Percentiles rank a stretch among this genome's conserved stretches.
phyloP scores from a whole-genome alignment of 2,888 invertebrate genomes.

The Netelia virgata region DNA sequence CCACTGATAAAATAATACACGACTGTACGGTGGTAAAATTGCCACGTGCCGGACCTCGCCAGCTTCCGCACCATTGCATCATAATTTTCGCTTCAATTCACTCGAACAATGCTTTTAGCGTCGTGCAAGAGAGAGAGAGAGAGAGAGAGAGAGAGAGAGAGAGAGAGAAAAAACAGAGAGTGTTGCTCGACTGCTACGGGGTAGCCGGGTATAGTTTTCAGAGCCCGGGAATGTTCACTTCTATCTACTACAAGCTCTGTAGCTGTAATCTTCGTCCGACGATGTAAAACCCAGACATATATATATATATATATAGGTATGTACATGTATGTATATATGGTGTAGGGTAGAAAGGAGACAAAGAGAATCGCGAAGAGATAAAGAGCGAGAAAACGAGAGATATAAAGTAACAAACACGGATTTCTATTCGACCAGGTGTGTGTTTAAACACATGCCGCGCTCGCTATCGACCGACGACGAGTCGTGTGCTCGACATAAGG shows the following conservation, averaged over 20 bases:
- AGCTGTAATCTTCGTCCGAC: conserved; percentile 54
- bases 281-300: conserved; percentile 30
- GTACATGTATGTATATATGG: background rate
- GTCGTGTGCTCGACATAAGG: conserved; percentile 16
- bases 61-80: conserved; percentile 57
- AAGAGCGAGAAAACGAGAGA: conserved; percentile 61
- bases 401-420: conserved; percentile 44
- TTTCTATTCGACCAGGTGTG: conserved; percentile 60
- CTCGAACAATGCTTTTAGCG: conserved; percentile 60
- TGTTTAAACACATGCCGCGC: conserved; percentile 38
- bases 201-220: background rate
- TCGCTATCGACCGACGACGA: conserved; percentile 53
- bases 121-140: conserved; percentile 1
- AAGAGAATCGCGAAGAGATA: conserved; percentile 47
- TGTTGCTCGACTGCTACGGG: conserved; percentile 10
- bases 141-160: background rate
- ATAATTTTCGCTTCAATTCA: conserved; percentile 61
- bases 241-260: conserved; percentile 16
- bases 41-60: conserved; percentile 22
- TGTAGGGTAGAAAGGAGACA: background rate
- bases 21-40: background rate
- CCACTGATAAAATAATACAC: background rate
- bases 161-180: background rate
- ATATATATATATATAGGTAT: background rate
- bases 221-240: conserved; percentile 49